phyloP scores from a whole-genome alignment of 2,888 invertebrate genomes.

The Hylaea fasciaria region DNA sequence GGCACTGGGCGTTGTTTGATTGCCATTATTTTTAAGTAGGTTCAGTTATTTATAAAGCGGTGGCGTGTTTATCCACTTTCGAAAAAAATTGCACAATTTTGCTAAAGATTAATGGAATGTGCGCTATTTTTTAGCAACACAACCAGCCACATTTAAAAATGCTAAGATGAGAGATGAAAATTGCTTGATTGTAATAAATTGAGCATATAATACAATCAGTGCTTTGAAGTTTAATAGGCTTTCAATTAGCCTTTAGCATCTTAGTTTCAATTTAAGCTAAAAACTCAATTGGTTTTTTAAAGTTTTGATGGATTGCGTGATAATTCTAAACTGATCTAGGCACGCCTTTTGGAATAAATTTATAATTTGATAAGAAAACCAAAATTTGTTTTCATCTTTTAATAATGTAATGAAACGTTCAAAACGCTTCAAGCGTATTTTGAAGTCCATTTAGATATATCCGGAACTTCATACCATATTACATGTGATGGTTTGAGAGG shows the following conservation, averaged over 20 bases:
- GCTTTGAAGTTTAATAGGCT: background rate
- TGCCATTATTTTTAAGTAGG: too few relatives aligned
- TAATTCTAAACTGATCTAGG: background rate
- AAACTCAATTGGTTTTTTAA: constrained; percentile 1
- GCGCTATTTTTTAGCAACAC: too few relatives aligned
- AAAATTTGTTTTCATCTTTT: background rate
- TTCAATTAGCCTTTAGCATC: background rate
- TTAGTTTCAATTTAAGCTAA: background rate
- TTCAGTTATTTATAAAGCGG: too few relatives aligned
- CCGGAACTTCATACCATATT: too few relatives aligned
- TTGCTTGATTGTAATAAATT: too few relatives aligned
- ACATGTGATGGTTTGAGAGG: too few relatives aligned
- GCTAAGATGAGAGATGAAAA: too few relatives aligned
- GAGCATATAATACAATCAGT: background rate
- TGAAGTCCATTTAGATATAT: background rate
- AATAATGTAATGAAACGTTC: background rate
- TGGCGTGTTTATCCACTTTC: too few relatives aligned
- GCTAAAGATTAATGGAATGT: too few relatives aligned
- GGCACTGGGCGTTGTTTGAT: background rate
- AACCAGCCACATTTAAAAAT: too few relatives aligned
- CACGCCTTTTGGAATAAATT: background rate
- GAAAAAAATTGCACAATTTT: too few relatives aligned
- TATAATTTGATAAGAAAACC: background rate
- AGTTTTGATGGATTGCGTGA: background rate
- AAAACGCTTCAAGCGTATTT: background rate